Evolutionary conservation across 2,113 vertebrate species (phyloP).

Genomic region (Phaethon lepturus): DNA sequence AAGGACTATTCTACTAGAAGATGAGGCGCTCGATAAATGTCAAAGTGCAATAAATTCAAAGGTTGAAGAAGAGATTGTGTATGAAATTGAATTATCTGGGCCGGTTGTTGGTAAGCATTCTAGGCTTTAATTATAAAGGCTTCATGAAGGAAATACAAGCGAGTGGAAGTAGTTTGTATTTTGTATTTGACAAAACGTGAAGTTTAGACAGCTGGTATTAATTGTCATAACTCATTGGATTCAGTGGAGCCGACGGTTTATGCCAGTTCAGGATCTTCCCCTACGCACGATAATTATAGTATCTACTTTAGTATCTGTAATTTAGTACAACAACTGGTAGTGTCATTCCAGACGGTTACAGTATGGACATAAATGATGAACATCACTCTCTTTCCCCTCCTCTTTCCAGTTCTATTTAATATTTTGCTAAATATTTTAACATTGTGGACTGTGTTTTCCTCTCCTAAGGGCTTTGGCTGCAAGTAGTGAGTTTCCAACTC

Average conservation of each 20-base stretch:
- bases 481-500: neutral
- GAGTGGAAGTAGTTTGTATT: neutral
- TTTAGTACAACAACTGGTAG: conserved; percentile 32
- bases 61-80: neutral
- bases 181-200: neutral
- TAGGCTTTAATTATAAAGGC: neutral
- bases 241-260: neutral
- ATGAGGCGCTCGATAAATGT: neutral
- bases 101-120: neutral
- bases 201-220: neutral
- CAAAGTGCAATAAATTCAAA: neutral
- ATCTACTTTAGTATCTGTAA: conserved; percentile 21
- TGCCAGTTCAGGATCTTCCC: neutral
- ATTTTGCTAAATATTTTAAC: neutral
- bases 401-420: neutral
- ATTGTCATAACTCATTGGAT: neutral
- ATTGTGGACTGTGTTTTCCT: neutral
- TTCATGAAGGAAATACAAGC: neutral
- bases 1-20: neutral
- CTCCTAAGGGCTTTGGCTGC: neutral
- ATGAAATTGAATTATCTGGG: neutral
- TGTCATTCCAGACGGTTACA: conserved; percentile 9
- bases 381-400: neutral
- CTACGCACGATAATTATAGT: neutral
- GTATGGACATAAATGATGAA: neutral